phyloP scores from a whole-genome alignment of 1,140 invertebrate species.

The Araneus ventricosus region DNA sequence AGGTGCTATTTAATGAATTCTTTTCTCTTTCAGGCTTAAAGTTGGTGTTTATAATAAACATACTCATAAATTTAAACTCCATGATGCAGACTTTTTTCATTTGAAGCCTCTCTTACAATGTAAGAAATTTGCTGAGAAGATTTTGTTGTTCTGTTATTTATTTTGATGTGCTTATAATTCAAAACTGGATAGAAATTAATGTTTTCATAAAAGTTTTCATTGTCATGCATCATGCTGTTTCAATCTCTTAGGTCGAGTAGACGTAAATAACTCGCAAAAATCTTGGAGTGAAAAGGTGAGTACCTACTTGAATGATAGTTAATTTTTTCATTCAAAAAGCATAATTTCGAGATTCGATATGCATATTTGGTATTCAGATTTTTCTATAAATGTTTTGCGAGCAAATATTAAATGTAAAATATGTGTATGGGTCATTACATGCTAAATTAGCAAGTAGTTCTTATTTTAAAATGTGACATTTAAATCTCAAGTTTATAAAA shows the following conservation, averaged over 20 bases:
- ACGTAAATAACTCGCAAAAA: neutral
- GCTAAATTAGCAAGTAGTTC: too few species aligned
- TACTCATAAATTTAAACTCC: slow-evolving; percentile 12
- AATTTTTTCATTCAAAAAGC: too few species aligned
- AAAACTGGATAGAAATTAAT: too few species aligned
- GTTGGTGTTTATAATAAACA: slow-evolving; percentile 35
- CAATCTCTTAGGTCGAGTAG: neutral
- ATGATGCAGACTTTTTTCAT: neutral
- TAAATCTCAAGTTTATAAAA: too few species aligned
- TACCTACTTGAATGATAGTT: neutral
- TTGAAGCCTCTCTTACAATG: slow-evolving; percentile 44
- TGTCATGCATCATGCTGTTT: neutral
- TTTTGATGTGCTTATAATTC: neutral
- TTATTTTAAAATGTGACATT: too few species aligned
- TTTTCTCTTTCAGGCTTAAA: slow-evolving; percentile 16
- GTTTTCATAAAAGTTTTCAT: too few species aligned
- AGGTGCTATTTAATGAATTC: neutral
- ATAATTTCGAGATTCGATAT: too few species aligned
- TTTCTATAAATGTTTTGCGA: too few species aligned
- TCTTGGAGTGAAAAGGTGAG: neutral
- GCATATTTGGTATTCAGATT: too few species aligned
- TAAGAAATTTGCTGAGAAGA: slow-evolving; percentile 12
- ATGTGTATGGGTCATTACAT: too few species aligned
- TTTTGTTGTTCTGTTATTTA: neutral
- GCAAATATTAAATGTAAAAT: too few species aligned